These are phyloP conservation scores for Maniola jurtina DNA, from an alignment of 1,140 invertebrate species.

Conservation along the genomic window DNA sequence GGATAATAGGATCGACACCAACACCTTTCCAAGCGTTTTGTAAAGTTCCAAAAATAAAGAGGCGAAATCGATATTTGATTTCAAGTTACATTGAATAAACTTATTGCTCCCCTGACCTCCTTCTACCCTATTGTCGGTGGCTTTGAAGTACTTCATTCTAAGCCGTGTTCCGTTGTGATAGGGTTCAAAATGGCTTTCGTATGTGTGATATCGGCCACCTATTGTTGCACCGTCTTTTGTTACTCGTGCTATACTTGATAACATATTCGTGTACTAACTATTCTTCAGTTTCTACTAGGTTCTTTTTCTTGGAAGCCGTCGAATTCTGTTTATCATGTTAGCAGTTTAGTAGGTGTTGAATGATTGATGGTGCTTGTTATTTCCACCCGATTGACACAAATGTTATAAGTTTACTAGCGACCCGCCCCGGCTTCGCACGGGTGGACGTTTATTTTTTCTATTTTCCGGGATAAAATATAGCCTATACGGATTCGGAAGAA, in stretches of 20 bases:
- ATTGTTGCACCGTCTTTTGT: conserved; percentile 30
- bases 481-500: no score
- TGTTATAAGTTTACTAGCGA: no score
- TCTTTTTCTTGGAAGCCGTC: conserved; percentile 3
- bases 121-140: conserved; percentile 18
- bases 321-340: conserved; percentile 2
- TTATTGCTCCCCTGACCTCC: conserved; percentile 30
- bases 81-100: conserved; percentile 30
- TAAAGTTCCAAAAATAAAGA: conserved; percentile 20
- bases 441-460: no score
- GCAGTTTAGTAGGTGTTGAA: neutral
- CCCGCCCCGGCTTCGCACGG: no score
- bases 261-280: conserved; percentile 13
- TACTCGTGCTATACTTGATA: conserved; percentile 24
- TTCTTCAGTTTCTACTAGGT: conserved; percentile 10
- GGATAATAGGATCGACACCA: no score
- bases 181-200: conserved; percentile 18
- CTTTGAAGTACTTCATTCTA: conserved; percentile 9
- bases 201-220: conserved; percentile 16
- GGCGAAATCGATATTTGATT: conserved; percentile 31
- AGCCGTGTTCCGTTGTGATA: conserved; percentile 10
- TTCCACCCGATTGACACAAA: no score
- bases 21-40: neutral
- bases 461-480: no score
- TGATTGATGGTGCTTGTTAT: neutral